A percentile compares a stretch with the other conserved stretches of the same genome.
Evolutionary conservation across 1,140 invertebrate species (phyloP).

Genomic region (Conus ventricosus): DNA sequence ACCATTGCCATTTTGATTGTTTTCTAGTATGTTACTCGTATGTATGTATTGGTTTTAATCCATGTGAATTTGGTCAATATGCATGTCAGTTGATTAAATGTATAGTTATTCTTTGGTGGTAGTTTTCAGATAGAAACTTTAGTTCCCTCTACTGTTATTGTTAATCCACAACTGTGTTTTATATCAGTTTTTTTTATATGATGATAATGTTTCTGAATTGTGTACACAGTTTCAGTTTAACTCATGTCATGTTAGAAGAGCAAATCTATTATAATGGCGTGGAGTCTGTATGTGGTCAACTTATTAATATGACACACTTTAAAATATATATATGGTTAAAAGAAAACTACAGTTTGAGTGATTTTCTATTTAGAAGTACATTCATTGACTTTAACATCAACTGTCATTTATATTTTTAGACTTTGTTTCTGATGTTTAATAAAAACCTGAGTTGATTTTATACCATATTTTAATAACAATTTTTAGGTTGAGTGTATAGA

Average conservation of each 20-base stretch:
- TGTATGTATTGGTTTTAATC: constrained; percentile 18
- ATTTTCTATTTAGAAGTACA: not conserved
- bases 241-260: not conserved
- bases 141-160: constrained; percentile 21
- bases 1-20: constrained; percentile 24
- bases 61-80: constrained; percentile 12
- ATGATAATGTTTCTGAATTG: not conserved
- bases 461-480: not conserved
- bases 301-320: not conserved
- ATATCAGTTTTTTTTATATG: constrained; percentile 1
- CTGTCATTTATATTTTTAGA: constrained; percentile 1
- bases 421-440: not conserved
- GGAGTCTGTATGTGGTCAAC: not conserved
- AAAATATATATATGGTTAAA: too few species aligned
- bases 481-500: not conserved
- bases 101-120: constrained; percentile 29
- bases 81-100: constrained; percentile 19
- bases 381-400: not conserved
- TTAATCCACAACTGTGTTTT: not conserved
- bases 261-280: not conserved
- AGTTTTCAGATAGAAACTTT: constrained; percentile 20
- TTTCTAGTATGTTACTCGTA: constrained; percentile 13
- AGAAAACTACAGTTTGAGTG: not conserved
- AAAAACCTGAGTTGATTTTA: not conserved
- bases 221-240: not conserved